Evolutionary conservation across 2,888 invertebrate species (phyloP).

Genomic region (Caenorhabditis sp.): DNA sequence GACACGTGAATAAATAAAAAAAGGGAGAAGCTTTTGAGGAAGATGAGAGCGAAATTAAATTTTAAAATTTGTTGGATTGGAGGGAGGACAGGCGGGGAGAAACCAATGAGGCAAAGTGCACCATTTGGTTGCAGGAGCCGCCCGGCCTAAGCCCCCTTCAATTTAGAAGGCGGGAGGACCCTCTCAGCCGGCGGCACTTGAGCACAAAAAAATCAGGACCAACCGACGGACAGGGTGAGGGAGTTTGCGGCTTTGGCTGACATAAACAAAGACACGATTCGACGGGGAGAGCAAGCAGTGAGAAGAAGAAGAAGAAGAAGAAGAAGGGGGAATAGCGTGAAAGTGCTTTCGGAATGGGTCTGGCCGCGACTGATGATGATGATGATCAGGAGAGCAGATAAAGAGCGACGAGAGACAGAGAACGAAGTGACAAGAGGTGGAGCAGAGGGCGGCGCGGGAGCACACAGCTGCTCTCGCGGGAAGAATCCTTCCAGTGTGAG

Average conservation of each 20-base stretch:
- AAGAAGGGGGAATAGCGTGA: slow-evolving; percentile 15
- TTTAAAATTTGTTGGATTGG: background rate
- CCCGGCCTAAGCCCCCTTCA: background rate
- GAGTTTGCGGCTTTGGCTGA: slow-evolving; percentile 41
- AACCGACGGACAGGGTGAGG: slow-evolving; percentile 27
- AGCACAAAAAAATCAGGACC: slow-evolving; percentile 21
- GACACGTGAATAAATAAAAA: background rate
- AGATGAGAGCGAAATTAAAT: background rate
- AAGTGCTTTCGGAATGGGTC: slow-evolving; percentile 26
- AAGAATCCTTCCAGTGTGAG: slow-evolving; percentile 7
- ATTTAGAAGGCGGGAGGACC: background rate
- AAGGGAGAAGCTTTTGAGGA: background rate
- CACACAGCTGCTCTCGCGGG: slow-evolving; percentile 30
- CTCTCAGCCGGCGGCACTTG: background rate
- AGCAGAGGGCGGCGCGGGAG: slow-evolving; percentile 42
- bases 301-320: slow-evolving; percentile 9
- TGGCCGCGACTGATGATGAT: slow-evolving; percentile 24
- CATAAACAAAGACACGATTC: slow-evolving; percentile 44
- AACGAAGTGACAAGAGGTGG: slow-evolving; percentile 34
- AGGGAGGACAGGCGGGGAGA: background rate
- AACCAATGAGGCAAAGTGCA: slow-evolving; percentile 7
- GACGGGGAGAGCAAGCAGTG: slow-evolving; percentile 5
- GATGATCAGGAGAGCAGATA: slow-evolving; percentile 15
- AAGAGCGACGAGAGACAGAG: slow-evolving; percentile 7
- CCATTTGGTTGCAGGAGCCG: background rate